Conservation (phyloP, 2,888 invertebrate genomes). For the Reticulitermes lucifugus region DNA sequence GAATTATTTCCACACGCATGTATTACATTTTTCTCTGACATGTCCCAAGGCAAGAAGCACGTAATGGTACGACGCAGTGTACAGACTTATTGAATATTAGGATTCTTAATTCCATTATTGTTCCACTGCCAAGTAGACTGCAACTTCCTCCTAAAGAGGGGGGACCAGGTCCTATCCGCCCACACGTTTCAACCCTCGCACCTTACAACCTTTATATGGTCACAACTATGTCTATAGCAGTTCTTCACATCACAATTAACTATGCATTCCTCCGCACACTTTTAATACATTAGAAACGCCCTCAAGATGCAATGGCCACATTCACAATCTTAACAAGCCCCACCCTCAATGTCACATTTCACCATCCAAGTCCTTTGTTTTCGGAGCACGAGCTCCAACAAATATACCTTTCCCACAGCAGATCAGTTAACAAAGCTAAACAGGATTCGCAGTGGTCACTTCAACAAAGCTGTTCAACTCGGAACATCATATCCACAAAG, state of each 20-base stretch:
- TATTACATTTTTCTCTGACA: background rate
- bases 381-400: too few relatives aligned
- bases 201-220: background rate
- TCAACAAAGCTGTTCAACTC: background rate
- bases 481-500: background rate
- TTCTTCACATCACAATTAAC: background rate
- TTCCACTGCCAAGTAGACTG: background rate
- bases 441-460: background rate
- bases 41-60: background rate
- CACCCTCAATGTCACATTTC: too few relatives aligned
- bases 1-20: background rate
- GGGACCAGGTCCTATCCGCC: too few relatives aligned
- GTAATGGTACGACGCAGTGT: background rate
- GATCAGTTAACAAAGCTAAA: background rate
- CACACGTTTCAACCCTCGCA: too few relatives aligned
- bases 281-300: too few relatives aligned
- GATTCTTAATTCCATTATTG: conserved; percentile 37
- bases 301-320: too few relatives aligned
- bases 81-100: conserved; percentile 18
- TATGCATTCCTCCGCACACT: too few relatives aligned
- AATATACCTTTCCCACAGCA: background rate
- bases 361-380: too few relatives aligned
- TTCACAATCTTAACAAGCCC: too few relatives aligned
- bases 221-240: background rate
- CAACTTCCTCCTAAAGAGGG: background rate